Evolutionary conservation across 1,140 invertebrate genomes (phyloP).

Genomic region (Rhizoglyphus robini): DNA sequence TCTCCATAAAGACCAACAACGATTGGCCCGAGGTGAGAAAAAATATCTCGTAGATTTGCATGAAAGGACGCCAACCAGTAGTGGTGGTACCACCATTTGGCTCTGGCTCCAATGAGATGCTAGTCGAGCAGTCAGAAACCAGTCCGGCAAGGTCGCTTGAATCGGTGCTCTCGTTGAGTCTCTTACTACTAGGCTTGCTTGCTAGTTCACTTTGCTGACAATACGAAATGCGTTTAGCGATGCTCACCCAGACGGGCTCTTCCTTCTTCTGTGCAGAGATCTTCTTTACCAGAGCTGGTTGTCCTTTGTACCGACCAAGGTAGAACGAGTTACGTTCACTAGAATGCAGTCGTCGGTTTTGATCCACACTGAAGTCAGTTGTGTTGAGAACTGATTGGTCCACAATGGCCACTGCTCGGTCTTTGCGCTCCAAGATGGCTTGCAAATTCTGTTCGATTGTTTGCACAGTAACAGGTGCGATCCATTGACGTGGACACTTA

Average conservation of each 20-base stretch:
- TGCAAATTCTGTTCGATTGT: not conserved
- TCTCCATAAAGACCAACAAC: not conserved
- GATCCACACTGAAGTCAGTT: not conserved
- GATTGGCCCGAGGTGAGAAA: not conserved
- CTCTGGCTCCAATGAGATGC: not conserved
- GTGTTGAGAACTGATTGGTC: not conserved
- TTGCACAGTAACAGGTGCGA: not conserved
- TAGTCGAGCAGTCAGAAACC: not conserved
- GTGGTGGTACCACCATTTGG: not conserved
- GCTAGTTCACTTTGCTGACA: not conserved
- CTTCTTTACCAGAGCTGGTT: conserved; percentile 3
- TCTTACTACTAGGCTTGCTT: not conserved
- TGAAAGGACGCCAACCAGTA: not conserved
- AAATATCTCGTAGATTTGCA: conserved; percentile 2
- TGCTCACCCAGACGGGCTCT: not conserved
- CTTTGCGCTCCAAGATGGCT: not conserved
- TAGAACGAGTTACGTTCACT: not conserved
- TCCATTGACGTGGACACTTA: not conserved
- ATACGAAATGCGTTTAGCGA: not conserved
- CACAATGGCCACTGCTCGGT: not conserved
- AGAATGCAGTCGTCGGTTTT: not conserved
- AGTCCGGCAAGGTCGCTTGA: not conserved
- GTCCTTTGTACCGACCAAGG: not conserved
- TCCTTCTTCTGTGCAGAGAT: not conserved
- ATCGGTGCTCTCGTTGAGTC: not conserved